Evolutionary conservation across 2,113 vertebrate species (phyloP).

Genomic region (Felis chaus): DNA sequence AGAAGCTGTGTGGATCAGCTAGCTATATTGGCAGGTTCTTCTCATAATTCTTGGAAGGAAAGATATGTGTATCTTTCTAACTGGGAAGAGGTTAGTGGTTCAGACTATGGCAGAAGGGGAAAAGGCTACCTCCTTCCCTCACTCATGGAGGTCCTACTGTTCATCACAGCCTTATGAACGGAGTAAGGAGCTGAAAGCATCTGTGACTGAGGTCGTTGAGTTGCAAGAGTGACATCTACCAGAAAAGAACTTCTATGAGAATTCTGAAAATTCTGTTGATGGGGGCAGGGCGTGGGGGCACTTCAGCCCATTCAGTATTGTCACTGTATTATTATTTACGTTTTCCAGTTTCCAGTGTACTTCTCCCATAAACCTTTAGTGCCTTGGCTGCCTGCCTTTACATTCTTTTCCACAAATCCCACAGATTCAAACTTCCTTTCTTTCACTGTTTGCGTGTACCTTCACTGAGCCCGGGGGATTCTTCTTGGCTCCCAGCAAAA

Average conservation of each 20-base stretch:
- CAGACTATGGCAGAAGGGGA: background rate
- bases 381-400: background rate
- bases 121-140: accelerated
- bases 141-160: background rate
- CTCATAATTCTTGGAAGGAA: background rate
- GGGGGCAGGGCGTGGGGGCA: too few relatives aligned
- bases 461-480: background rate
- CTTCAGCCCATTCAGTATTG: background rate
- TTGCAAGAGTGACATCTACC: background rate
- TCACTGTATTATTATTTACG: background rate
- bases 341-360: background rate
- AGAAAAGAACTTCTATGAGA: background rate
- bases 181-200: background rate
- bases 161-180: background rate
- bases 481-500: background rate
- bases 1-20: background rate
- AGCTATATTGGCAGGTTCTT: background rate
- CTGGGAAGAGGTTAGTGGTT: background rate
- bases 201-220: background rate
- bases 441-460: background rate
- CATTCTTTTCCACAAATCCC: background rate
- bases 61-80: background rate
- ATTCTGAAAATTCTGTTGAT: background rate
- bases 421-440: background rate
- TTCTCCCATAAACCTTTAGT: background rate